Evolutionary conservation across 92 coral and sea anemone species (phyloP), one percentile per base, ranked within the genome.

Genomic region (Epizoanthus stellaris): DNA sequence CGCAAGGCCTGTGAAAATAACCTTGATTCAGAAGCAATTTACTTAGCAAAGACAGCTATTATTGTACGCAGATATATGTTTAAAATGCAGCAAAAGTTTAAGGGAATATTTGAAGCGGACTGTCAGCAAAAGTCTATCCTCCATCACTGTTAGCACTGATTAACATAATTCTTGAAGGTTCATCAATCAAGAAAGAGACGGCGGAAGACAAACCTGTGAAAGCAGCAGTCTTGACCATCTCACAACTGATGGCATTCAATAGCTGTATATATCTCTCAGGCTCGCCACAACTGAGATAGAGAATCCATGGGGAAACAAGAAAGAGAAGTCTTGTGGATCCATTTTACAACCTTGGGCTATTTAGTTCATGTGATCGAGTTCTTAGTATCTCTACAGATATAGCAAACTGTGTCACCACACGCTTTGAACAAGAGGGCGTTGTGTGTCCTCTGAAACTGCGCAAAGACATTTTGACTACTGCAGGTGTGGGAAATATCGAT

Each of bases 11-110:
- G 71, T 74, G 76, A 86, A 17, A 25, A 61, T 4, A 85, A 86
- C 80, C 65, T 19, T 66, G 93, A 89, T 53, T 75, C 84, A 10
- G 93, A 89, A 12, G 93, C 93, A 52, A 43, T 85, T 58, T 65
- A 64, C 40, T 54, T 89, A 14, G 90, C 93, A 4, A 80, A 70
- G 73, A 90, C 86, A 15, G 93, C 93, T 0, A 65, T 49, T 36
- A 75, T 68, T 75, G 82, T 90, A 8, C 82, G 91, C 2, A 87
- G 88, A 79, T 91, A 90, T 70, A 21, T 82, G 13, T 25, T 75
- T 16, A 76, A 43, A 3, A n/a, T 53, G 13, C 23, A 84, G 47
- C 88, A 65, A 40, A 16, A 63, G 23, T 88, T 88, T 62, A 63
- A 75, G 11, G 88, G 91, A 66, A 45, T 88, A 88, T 88, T 88